A percentile compares a stretch with the other conserved stretches of the same genome.
Conservation (phyloP, 2,888 invertebrate genomes). For the Biston betularia region DNA sequence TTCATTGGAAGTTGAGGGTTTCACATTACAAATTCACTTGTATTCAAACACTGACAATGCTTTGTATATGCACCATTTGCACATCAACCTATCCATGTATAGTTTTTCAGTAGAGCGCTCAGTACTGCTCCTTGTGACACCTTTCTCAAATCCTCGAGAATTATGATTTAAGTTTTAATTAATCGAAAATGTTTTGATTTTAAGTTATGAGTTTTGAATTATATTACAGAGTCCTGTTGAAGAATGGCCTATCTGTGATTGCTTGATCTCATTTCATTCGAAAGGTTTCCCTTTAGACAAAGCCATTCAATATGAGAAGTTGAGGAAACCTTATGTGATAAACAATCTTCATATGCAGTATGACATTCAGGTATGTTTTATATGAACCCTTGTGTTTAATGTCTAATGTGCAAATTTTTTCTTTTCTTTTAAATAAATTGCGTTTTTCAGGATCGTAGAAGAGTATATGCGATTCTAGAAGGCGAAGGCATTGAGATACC, state of each 20-base stretch:
- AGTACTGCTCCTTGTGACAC: conserved; percentile 39
- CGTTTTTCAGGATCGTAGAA: conserved; percentile 91
- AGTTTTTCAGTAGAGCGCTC: conserved; percentile 32
- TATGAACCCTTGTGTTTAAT: conserved; percentile 1
- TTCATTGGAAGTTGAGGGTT: conserved; percentile 59
- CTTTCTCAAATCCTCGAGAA: conserved; percentile 7
- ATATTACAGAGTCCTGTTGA: conserved; percentile 94
- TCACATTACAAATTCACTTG: conserved; percentile 55
- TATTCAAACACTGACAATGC: conserved; percentile 34
- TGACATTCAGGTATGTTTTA: conserved; percentile 92
- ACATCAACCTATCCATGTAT: conserved; percentile 28
- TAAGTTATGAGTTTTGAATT: conserved; percentile 10
- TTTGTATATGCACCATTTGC: conserved; percentile 33
- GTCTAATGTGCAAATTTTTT: neutral
- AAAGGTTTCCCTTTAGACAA: conserved; percentile 99
- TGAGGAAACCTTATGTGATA: conserved; percentile 97
- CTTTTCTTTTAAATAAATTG: conserved; percentile 1
- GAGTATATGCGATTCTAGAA: conserved; percentile 97
- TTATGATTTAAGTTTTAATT: conserved; percentile 6
- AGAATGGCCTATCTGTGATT: conserved; percentile 99
- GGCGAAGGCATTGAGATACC: conserved; percentile 99
- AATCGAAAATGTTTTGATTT: neutral
- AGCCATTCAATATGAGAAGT: conserved; percentile 97
- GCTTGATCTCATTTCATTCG: conserved; percentile 98
- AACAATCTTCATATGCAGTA: conserved; percentile 99